Base-by-base conservation (phyloP, 2,888 invertebrate species). In the Trachelus stipa region DNA sequence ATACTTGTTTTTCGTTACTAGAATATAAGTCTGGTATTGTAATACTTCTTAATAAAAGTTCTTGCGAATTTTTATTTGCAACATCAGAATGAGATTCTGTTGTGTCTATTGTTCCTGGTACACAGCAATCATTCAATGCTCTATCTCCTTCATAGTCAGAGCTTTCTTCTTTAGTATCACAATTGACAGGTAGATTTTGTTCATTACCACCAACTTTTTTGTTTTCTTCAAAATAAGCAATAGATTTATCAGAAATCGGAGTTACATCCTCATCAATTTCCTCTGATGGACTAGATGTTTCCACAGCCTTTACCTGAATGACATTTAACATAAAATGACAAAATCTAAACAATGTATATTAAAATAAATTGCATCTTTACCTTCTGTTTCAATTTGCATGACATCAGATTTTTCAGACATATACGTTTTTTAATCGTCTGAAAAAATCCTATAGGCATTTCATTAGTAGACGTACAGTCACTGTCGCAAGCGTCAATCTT, bases 381-480 rank as follows among this genome's bases (percentile, higher is more conserved):
- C 81, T 84, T 88, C 79, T 83, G 84, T 74, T 87, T 87, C 0
- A 83, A 84, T 79, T 83, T 88, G 77, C 83, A 84, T 11, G 84
- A 76, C 37, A 81, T 77, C 9, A 87, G 75, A 40, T 85, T 86
- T 77, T 82, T 88, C 1, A 85, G 78, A 11, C 83, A 83, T 77
- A 88, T 82, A 68, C 84, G 85, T 77, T 84, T 87, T 23, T 85
- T 88, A 30, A 89, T 83, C 56, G 83, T 87, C 71, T 81, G 84
- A 11, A 89, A 85, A 69, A 89, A 87, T 30, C 85, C 83, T 68
- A 75, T 81, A 0, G 82, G 74, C 35, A 77, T 83, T 12, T 81
- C 82, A 3, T 77, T 68, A 31, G 77, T 74, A 2, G 80, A 78
- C 12, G 77, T 34, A 77, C 81, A 82, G 31, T 81, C 83, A 23